phyloP scores from a whole-genome alignment of 2,888 invertebrate species.

The Melieria picta region DNA sequence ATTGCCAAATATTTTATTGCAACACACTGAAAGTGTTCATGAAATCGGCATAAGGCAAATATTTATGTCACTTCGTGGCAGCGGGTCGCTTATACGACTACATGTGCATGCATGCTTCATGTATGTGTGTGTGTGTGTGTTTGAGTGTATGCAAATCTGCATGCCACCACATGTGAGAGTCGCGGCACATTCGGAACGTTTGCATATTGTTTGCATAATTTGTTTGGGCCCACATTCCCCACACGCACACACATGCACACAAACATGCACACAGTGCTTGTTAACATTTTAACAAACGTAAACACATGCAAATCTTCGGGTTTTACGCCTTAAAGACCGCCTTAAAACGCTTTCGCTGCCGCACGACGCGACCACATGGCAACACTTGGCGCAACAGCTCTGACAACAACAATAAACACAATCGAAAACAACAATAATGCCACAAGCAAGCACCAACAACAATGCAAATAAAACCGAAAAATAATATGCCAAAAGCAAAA shows the following conservation, averaged over 20 bases:
- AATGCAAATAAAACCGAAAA: slow-evolving; percentile 1
- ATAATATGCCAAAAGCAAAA: neutral
- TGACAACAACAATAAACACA: too few relatives aligned
- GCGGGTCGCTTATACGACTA: neutral
- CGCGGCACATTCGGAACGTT: neutral
- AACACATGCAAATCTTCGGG: slow-evolving; percentile 10
- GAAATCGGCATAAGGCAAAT: neutral
- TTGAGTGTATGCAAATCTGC: slow-evolving; percentile 13
- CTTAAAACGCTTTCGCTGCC: too few relatives aligned
- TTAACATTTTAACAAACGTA: neutral
- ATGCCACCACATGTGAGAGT: neutral
- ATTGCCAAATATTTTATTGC: neutral
- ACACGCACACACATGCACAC: slow-evolving; percentile 2
- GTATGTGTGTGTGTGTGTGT: slow-evolving; percentile 15
- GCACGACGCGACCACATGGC: too few relatives aligned
- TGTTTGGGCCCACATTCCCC: slow-evolving; percentile 26
- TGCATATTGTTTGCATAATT: slow-evolving; percentile 19
- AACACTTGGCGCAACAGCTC: too few relatives aligned
- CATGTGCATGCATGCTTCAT: neutral
- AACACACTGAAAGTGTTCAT: slow-evolving; percentile 10
- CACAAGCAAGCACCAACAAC: neutral
- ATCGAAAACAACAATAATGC: neutral
- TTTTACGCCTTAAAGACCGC: slow-evolving; percentile 9
- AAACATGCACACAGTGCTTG: neutral
- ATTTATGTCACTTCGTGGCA: neutral